phyloP scores from a whole-genome alignment of 2,888 invertebrate genomes.

The Drosophila mimica region DNA sequence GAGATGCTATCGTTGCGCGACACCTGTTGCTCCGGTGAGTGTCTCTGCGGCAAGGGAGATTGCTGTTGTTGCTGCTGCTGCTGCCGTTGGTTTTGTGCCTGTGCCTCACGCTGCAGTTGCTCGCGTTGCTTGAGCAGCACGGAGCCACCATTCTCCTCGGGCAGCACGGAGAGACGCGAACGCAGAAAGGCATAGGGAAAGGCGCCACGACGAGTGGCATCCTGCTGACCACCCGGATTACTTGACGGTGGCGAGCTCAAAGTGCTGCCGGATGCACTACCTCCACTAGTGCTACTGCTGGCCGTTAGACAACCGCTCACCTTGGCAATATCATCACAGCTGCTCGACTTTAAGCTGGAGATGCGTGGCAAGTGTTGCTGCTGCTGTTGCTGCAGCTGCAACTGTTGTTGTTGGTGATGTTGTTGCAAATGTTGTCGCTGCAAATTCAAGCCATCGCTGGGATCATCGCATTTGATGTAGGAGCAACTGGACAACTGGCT shows the following conservation, averaged over 20 bases:
- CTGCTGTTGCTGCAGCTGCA: slow-evolving; percentile 57
- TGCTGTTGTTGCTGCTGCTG: slow-evolving; percentile 46
- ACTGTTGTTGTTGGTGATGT: slow-evolving; percentile 42
- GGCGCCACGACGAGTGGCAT: slow-evolving; percentile 87
- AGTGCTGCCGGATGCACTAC: slow-evolving; percentile 44
- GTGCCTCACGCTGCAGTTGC: slow-evolving; percentile 43
- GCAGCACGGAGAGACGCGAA: slow-evolving; percentile 91
- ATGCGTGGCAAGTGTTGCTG: slow-evolving; percentile 59
- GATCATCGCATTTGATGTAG: slow-evolving; percentile 92
- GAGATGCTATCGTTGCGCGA: slow-evolving; percentile 87
- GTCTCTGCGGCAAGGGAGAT: slow-evolving; percentile 77
- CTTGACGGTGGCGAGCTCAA: slow-evolving; percentile 55
- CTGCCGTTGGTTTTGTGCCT: slow-evolving; percentile 19
- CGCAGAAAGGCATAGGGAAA: slow-evolving; percentile 92
- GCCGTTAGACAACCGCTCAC: slow-evolving; percentile 84
- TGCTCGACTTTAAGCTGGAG: slow-evolving; percentile 87
- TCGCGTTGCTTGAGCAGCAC: slow-evolving; percentile 82
- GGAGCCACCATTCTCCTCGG: slow-evolving; percentile 89
- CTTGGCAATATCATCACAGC: slow-evolving; percentile 90
- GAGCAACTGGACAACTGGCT: slow-evolving; percentile 89
- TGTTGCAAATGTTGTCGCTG: slow-evolving; percentile 26
- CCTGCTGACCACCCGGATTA: slow-evolving; percentile 48
- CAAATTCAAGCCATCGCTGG: slow-evolving; percentile 91
- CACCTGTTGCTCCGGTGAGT: slow-evolving; percentile 84
- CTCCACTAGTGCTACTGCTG: slow-evolving; percentile 47